Percentiles rank a stretch among this genome's conserved stretches.
phyloP scores from a whole-genome alignment of 2,797 vertebrate species.

The Acipenser oxyrinchus region DNA sequence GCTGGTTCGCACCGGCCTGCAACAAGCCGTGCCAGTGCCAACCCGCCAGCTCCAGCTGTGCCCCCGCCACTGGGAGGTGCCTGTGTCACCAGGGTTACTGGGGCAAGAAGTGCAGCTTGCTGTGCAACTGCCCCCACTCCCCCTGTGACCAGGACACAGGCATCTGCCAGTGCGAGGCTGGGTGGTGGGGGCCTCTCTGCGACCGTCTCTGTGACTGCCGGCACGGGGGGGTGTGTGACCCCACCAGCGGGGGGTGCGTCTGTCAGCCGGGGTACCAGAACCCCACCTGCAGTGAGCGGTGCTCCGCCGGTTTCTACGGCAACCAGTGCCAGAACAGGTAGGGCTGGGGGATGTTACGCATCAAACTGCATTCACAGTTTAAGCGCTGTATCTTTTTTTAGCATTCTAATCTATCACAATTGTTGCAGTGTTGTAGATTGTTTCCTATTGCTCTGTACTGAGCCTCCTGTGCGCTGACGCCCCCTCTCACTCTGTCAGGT shows the following conservation, averaged over 20 bases:
- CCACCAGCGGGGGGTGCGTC: slow-evolving; percentile 56
- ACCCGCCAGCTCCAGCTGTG: slow-evolving; percentile 46
- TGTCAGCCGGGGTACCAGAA: slow-evolving; percentile 72
- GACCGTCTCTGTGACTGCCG: slow-evolving; percentile 65
- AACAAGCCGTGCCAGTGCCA: slow-evolving; percentile 66
- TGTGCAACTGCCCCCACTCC: slow-evolving; percentile 69
- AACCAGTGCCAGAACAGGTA: slow-evolving; percentile 65
- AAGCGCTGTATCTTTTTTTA: too few species aligned
- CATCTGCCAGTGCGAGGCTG: slow-evolving; percentile 60
- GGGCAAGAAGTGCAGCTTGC: slow-evolving; percentile 66
- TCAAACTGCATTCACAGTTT: too few species aligned
- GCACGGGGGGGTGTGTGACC: slow-evolving; percentile 59
- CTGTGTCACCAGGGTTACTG: slow-evolving; percentile 68
- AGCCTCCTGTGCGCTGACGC: background rate
- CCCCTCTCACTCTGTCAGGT: slow-evolving; percentile 41
- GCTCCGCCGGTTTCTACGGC: slow-evolving; percentile 62
- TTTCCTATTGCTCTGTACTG: background rate
- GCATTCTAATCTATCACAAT: too few species aligned
- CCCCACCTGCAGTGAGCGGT: slow-evolving; percentile 59
- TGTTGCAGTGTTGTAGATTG: background rate
- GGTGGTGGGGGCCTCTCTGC: slow-evolving; percentile 71
- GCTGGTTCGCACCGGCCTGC: slow-evolving; percentile 78
- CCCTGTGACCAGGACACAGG: slow-evolving; percentile 68
- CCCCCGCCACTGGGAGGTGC: slow-evolving; percentile 68
- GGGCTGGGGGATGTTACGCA: slow-evolving; percentile 15